phyloP scores from a whole-genome alignment of 2,888 invertebrate species.

The Saturnia japonica region DNA sequence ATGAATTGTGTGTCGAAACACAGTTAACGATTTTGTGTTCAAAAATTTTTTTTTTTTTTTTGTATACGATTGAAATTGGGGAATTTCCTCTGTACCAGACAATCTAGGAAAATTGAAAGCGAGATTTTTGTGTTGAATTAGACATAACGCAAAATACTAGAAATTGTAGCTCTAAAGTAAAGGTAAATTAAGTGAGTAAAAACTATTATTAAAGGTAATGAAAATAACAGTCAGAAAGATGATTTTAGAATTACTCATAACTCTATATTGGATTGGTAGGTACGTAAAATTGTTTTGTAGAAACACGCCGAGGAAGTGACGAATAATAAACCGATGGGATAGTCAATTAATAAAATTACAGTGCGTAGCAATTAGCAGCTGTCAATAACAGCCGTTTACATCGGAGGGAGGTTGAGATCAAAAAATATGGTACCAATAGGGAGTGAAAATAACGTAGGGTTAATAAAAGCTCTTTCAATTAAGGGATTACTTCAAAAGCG shows the following conservation, averaged over 20 bases:
- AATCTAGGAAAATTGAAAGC: too few relatives aligned
- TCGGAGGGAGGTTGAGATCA: slow-evolving; percentile 8
- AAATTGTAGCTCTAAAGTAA: not conserved
- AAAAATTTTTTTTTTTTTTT: not conserved
- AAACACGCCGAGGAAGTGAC: not conserved
- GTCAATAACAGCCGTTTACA: slow-evolving; percentile 20
- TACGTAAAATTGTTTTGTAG: not conserved
- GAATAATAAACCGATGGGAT: not conserved
- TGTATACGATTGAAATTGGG: too few relatives aligned
- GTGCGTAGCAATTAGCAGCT: slow-evolving; percentile 16
- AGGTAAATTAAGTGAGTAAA: too few relatives aligned
- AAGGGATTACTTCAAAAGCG: not conserved
- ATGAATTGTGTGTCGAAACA: not conserved
- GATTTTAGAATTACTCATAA: not conserved
- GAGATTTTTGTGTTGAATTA: not conserved
- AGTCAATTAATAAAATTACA: slow-evolving; percentile 10
- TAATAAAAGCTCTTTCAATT: slow-evolving; percentile 1
- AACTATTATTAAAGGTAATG: too few relatives aligned
- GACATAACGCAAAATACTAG: not conserved
- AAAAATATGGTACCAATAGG: slow-evolving; percentile 5
- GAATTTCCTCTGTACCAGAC: too few relatives aligned
- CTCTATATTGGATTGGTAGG: not conserved
- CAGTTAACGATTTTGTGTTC: not conserved
- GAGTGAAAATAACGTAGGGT: slow-evolving; percentile 10
- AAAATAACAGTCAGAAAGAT: not conserved